phyloP scores from a whole-genome alignment of 2,113 vertebrate genomes.

The Bubalus kerabau region DNA sequence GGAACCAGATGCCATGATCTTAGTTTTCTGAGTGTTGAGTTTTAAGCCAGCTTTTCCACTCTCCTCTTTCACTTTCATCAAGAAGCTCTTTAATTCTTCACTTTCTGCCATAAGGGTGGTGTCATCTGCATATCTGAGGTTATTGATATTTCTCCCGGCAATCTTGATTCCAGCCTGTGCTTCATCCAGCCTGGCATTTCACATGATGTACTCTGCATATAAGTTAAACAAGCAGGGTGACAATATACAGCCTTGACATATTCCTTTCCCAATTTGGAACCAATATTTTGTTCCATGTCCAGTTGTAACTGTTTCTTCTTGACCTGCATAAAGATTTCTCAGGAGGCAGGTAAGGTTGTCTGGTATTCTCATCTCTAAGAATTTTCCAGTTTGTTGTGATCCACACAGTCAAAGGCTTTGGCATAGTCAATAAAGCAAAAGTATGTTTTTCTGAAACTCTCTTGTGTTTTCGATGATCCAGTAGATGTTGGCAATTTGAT shows the following conservation, averaged over 20 bases:
- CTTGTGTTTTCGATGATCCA: not conserved
- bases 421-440: not conserved
- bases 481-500: not conserved
- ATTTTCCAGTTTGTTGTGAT: not conserved
- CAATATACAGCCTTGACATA: not conserved
- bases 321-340: not conserved
- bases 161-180: not conserved
- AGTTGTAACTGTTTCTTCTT: not conserved
- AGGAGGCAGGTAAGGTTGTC: not conserved
- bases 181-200: not conserved
- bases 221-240: not conserved
- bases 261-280: not conserved
- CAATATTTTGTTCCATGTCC: not conserved
- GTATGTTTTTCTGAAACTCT: not conserved
- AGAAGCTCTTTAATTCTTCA: not conserved
- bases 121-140: not conserved
- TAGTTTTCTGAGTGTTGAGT: not conserved
- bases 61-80: not conserved
- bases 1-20: not conserved
- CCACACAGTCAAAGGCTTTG: not conserved
- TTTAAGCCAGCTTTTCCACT: not conserved
- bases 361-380: not conserved
- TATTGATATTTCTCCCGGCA: not conserved
- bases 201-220: not conserved
- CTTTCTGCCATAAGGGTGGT: not conserved